Percentiles rank a stretch among this genome's conserved stretches.
Evolutionary conservation across 1,140 invertebrate genomes (phyloP).

Genomic region (Bombus terrestris): DNA sequence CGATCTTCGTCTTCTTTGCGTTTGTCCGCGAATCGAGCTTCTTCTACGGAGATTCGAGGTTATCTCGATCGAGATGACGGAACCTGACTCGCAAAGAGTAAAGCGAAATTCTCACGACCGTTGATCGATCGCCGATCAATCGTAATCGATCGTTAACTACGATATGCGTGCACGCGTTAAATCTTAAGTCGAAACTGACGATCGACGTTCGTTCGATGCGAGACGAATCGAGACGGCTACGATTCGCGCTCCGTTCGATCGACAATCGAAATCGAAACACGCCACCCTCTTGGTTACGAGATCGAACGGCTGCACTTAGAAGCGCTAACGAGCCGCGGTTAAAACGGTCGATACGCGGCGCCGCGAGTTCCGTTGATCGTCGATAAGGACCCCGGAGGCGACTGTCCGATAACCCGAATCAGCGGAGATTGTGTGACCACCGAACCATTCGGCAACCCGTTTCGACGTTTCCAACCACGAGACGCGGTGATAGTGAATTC

Average conservation of each 20-base stretch:
- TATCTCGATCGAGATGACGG: not conserved
- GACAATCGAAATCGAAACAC: not conserved
- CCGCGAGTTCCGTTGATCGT: conserved; percentile 39
- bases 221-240: conserved; percentile 2
- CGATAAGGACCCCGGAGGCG: conserved; percentile 54
- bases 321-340: not conserved
- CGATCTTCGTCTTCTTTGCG: too few relatives aligned
- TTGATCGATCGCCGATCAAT: too few relatives aligned
- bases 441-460: conserved; percentile 43
- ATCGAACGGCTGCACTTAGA: not conserved
- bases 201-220: conserved; percentile 1
- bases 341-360: conserved; percentile 2
- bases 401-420: conserved; percentile 64
- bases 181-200: not conserved
- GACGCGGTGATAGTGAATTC: conserved; percentile 26
- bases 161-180: too few relatives aligned
- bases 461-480: conserved; percentile 39
- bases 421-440: conserved; percentile 48
- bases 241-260: not conserved
- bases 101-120: not conserved
- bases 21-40: too few relatives aligned
- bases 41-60: too few relatives aligned
- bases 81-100: not conserved
- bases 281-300: not conserved
- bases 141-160: too few relatives aligned